Evolutionary conservation across 2,888 invertebrate species (phyloP).

Genomic region (Phyllotreta cruciferae): DNA sequence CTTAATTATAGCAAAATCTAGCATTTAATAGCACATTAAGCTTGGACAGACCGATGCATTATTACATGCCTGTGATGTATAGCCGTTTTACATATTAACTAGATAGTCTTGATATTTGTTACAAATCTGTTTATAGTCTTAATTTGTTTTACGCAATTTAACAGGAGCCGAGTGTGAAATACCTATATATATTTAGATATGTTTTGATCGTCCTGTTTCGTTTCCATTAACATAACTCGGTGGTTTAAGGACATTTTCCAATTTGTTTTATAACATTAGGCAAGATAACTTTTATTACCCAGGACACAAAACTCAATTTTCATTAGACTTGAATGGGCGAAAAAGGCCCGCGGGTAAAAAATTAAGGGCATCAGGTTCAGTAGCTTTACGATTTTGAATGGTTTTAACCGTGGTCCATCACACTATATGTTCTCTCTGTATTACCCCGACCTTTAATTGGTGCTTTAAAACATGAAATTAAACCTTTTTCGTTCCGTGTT

Average conservation of each 20-base stretch:
- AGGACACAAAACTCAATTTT: conserved; percentile 40
- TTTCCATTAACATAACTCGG: too few species aligned
- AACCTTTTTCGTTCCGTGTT: conserved; percentile 27
- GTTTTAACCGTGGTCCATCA: conserved; percentile 38
- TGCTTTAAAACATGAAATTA: conserved; percentile 32
- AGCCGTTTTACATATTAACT: conserved; percentile 48
- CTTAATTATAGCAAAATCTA: conserved; percentile 52
- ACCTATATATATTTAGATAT: too few species aligned
- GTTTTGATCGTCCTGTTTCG: too few species aligned
- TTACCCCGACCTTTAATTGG: conserved; percentile 31
- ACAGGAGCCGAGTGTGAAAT: too few species aligned
- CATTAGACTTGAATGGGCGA: conserved; percentile 42
- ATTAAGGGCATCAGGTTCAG: conserved; percentile 45
- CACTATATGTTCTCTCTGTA: conserved; percentile 30
- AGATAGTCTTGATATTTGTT: conserved; percentile 46
- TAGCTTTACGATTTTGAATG: conserved; percentile 42
- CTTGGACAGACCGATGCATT: conserved; percentile 44
- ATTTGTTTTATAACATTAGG: conserved; percentile 38
- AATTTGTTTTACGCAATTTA: too few species aligned
- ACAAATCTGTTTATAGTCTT: too few species aligned
- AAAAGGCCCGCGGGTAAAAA: conserved; percentile 44
- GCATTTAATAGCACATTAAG: conserved; percentile 50
- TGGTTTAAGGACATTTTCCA: conserved; percentile 15
- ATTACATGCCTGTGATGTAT: conserved; percentile 46
- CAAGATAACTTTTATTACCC: conserved; percentile 39